Evolutionary conservation across 2,888 invertebrate genomes (phyloP), one percentile per base, ranked within the genome.

Genomic region (Sericinus montela): DNA sequence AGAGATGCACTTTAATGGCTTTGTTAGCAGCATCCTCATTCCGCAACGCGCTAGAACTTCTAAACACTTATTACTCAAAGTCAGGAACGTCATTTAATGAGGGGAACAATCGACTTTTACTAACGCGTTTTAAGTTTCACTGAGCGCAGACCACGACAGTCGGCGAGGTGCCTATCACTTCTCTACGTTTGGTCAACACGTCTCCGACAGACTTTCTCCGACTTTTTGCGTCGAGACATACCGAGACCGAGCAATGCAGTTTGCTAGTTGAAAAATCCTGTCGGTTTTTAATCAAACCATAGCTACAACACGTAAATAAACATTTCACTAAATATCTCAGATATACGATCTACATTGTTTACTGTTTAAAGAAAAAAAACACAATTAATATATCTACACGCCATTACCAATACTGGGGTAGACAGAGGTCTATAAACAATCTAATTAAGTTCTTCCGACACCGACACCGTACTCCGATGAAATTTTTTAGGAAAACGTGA

Each of bases 181-280:
- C 62, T 68, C 65, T 62, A 52, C 51, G 55, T 71, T 69, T 63
- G 65, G 63, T 57, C 65, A 67, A 65, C 71, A 69, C 60, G 25
- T 25, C 59, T 35, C 50, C 45, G 53, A 50, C 47, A 42, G 53
- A 75, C 78, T 77, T 77, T 78, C 78, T 69, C 72, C 53, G 54
- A 59, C 48, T 45, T 51, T 42, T 46, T 51, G 49, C 53, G 45
- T 49, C 45, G 40, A 53, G 41, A 46, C 38, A 37, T 43, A 39
- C 35, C 46, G 50, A 45, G 3, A 3, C 19, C 5, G 48, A 53
- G 52, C 54, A 52, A 32, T 44, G 19, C 25, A 1, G 34, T 13
- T 34, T 4, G 10, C 3, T 48, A 25, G 25, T 25, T 6, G 25
- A 25, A 7, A 25, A 25, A 25, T 25, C 25, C 25, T 4, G 8